phyloP scores from a whole-genome alignment of 2,888 invertebrate genomes.

The Torymus aiolomorphi region DNA sequence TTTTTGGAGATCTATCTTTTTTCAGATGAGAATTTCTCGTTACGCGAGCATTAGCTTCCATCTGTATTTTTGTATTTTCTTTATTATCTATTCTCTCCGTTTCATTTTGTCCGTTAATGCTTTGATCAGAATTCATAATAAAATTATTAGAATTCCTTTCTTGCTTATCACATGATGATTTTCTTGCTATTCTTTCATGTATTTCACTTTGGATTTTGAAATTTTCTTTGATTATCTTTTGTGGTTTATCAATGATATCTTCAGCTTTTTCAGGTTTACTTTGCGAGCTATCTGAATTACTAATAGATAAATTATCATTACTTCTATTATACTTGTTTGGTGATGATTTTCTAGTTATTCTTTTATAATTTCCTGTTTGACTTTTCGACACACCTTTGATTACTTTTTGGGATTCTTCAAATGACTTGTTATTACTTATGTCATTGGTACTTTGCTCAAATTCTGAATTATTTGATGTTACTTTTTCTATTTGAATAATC shows the following conservation, averaged over 20 bases:
- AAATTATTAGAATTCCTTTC: conserved; percentile 21
- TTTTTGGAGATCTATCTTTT: conserved; percentile 32
- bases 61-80: conserved; percentile 48
- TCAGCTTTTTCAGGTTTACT: conserved; percentile 10
- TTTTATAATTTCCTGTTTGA: conserved; percentile 16
- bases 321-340: conserved; percentile 14
- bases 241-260: conserved; percentile 23
- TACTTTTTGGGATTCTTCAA: not conserved
- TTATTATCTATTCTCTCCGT: conserved; percentile 46
- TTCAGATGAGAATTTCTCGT: conserved; percentile 23
- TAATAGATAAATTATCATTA: not conserved
- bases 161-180: conserved; percentile 14
- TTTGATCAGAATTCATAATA: not conserved
- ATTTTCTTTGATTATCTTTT: conserved; percentile 24
- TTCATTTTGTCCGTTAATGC: conserved; percentile 6
- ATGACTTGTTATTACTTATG: not conserved
- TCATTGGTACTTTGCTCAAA: not conserved
- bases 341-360: conserved; percentile 24
- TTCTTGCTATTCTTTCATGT: conserved; percentile 16
- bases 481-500: conserved; percentile 13
- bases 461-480: not conserved
- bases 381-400: conserved; percentile 14
- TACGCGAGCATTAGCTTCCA: conserved; percentile 27
- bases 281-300: not conserved
- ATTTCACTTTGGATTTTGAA: conserved; percentile 22